A percentile compares a stretch with the other conserved stretches of the same genome.
Evolutionary conservation across 2,113 vertebrate species (phyloP).

Genomic region (Hepsetus odoe): DNA sequence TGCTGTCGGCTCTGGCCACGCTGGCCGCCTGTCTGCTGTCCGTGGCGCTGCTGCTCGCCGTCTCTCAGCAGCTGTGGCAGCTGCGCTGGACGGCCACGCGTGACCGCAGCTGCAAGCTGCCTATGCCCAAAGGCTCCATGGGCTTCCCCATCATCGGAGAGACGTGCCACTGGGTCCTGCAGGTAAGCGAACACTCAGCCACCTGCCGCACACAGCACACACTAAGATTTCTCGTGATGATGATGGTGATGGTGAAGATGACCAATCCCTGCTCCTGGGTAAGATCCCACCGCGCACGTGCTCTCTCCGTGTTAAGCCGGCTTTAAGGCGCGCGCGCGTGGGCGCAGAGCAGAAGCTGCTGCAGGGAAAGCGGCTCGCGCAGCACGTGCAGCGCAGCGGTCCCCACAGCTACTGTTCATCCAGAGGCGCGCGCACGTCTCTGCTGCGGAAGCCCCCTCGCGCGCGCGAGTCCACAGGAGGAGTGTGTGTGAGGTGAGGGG

Average conservation of each 20-base stretch:
- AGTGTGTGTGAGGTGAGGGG: not conserved
- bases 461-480: not conserved
- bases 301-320: not conserved
- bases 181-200: constrained; percentile 82
- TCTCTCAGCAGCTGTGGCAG: constrained; percentile 97
- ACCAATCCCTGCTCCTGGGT: too few relatives aligned
- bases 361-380: not conserved
- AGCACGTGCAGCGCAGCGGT: not conserved
- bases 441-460: not conserved
- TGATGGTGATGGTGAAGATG: not conserved
- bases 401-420: not conserved
- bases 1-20: constrained; percentile 93
- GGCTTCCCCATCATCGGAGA: constrained; percentile 97
- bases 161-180: constrained; percentile 97
- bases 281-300: constrained; percentile 3
- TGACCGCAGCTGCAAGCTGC: constrained; percentile 94
- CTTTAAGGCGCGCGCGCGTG: not conserved
- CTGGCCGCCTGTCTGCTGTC: constrained; percentile 92
- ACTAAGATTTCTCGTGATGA: too few relatives aligned
- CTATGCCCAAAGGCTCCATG: constrained; percentile 97
- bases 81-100: constrained; percentile 93
- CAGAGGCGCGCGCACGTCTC: not conserved
- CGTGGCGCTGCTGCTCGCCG: constrained; percentile 89
- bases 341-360: too few relatives aligned
- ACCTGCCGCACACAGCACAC: not conserved